Base-by-base conservation (phyloP, 2,888 invertebrate genomes). In the Drosophila kanekoi region DNA sequence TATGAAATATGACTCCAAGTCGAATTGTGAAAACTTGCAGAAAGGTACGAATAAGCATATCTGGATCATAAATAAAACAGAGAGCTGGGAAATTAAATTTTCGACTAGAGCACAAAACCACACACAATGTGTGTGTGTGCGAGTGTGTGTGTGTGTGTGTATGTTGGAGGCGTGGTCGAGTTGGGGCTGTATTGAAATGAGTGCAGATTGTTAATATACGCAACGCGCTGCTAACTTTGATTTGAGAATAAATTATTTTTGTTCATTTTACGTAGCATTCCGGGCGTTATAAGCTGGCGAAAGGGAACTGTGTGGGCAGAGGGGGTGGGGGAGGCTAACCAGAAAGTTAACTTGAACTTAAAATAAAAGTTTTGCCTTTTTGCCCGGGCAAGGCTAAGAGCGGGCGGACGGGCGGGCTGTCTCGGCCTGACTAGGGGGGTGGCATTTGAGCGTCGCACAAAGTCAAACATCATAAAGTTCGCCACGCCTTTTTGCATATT, bases 401-500 rank as follows among this genome's bases (percentile, higher is more conserved):
- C 3, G 2, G 16, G n/a, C 0, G 32, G 49, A 20, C 20, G 44
- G 20, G 28, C 37, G 18, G 18, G 28, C 37, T 1, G 18, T 18
- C 18, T 18, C 23, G 4, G 23, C 28, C 8, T 8, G 28, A 28
- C 28, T 28, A 28, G 28, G 44, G 47, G 4, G 37, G 18, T 51
- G 47, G 43, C 45, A 58, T 68, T 66, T 69, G 71, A 68, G 68
- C 78, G 64, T 81, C 69, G 79, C 86, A 82, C 72, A 89, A 85
- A 89, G 89, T 85, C 90, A 85, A 85, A 85, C 78, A 85, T 89
- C 89, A 85, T 89, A 85, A 85, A 85, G 90, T 89, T 89, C 75
- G 86, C 89, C 82, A 88, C 83, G 89, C 84, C 89, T 89, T 89
- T 89, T 89, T 89, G 84, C 87, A 89, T 89, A 89, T 89, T 88